Evolutionary conservation across 2,113 vertebrate genomes (phyloP), one percentile per base, ranked within the genome.

Genomic region (Aegotheles bennettii): DNA sequence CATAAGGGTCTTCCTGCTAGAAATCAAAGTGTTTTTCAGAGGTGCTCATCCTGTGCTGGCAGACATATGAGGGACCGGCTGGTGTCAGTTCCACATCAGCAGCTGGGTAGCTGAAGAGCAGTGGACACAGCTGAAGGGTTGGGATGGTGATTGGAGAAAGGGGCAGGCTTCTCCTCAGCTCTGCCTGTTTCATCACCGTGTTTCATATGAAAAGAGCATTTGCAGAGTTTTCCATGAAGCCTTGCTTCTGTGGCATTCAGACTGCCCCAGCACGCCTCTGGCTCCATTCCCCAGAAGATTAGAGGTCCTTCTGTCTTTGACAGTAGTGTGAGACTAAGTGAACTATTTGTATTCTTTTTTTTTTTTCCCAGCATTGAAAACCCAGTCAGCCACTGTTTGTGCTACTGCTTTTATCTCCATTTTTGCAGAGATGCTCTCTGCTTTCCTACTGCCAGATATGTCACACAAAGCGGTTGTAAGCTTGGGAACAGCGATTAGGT

Each of bases 311-410:
- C 94, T 4, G 0, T 75, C 54, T 90, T 71, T 36, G 50, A 92
- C 74, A 82, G 79, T 48, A 64, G 47, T 9, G 33, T 56, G 74
- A 94, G 84, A 24, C 77, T 89, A n/a, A 95, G 69, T 70, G 89
- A 94, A 45, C 73, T 94, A 29, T 85, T 96, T 93, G 82, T 93
- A 94, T 91, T 88, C 18, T 77, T 69, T 80, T 59, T n/a, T 68
- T 57, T 7, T 16, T 7, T 18, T 9, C 47, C 71, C 65, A 94
- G 56, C 65, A 76, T 61, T 16, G 59, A 63, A 90, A 80, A 71
- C 59, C 43, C 40, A 90, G 81, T 42, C 57, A 80, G 76, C 43
- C 63, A 20, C 69, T 90, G 74, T 93, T 96, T 56, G 84, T 94
- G 78, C 54, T 90, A 4, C 10, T 63, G 45, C 60, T 29, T 93